Conservation (phyloP, 2,888 invertebrate genomes). For the Acronicta leporina region DNA sequence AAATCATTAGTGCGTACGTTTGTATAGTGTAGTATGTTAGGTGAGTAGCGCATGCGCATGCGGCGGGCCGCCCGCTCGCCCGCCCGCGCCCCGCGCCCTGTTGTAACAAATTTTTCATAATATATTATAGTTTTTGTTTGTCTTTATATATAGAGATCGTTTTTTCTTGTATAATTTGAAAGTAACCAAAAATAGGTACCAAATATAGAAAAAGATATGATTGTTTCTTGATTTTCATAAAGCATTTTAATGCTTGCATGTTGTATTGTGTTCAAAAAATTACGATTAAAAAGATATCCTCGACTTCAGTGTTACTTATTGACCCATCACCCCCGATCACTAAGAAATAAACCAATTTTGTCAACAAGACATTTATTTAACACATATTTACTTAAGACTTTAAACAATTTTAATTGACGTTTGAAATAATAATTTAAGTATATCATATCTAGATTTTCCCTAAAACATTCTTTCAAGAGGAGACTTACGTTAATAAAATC, state of each 20-base stretch:
- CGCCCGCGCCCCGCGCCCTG: conserved; percentile 76
- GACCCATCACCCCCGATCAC: neutral
- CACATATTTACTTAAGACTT: conserved; percentile 30
- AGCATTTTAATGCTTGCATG: conserved; percentile 89
- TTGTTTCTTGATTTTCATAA: conserved; percentile 87
- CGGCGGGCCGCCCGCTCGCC: conserved; percentile 61
- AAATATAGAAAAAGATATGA: conserved; percentile 87
- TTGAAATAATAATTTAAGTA: conserved; percentile 13
- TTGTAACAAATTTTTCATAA: conserved; percentile 86
- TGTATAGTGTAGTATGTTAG: conserved; percentile 58
- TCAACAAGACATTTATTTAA: conserved; percentile 44
- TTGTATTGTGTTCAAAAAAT: conserved; percentile 90
- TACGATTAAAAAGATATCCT: conserved; percentile 86
- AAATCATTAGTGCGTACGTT: conserved; percentile 59
- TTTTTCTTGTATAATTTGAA: conserved; percentile 85
- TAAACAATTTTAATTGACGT: conserved; percentile 35
- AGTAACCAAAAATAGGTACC: conserved; percentile 89
- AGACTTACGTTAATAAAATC: conserved; percentile 6
- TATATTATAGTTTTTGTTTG: conserved; percentile 88
- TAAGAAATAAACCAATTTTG: conserved; percentile 26
- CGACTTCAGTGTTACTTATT: conserved; percentile 61
- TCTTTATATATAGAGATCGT: conserved; percentile 85
- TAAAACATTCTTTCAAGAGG: conserved; percentile 3
- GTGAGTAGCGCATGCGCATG: conserved; percentile 36
- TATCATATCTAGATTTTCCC: conserved; percentile 12